Conservation (phyloP, 2,797 vertebrate species). For the Glyptemys insculpta region DNA sequence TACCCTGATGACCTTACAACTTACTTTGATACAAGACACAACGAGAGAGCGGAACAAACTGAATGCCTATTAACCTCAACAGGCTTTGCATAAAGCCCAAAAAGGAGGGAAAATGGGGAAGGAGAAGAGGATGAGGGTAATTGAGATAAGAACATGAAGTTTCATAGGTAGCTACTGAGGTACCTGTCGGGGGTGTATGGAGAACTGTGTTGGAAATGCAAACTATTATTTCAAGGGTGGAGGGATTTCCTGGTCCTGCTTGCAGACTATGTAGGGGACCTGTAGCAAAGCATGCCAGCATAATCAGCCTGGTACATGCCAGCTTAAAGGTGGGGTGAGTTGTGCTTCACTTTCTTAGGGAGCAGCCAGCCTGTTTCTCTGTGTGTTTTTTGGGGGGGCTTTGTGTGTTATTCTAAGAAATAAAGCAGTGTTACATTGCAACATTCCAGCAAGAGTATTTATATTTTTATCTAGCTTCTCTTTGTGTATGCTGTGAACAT, state of each 20-base stretch:
- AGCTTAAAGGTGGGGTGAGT: neutral
- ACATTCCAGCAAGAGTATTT: neutral
- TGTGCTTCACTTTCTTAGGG: neutral
- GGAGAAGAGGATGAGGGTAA: neutral
- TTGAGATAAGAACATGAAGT: neutral
- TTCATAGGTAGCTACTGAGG: neutral
- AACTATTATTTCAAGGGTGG: neutral
- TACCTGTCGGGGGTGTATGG: neutral
- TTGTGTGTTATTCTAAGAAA: neutral
- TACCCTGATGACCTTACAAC: neutral
- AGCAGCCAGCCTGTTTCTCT: neutral
- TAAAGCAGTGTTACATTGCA: neutral
- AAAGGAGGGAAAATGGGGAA: neutral
- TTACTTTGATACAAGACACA: neutral
- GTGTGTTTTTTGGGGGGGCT: neutral
- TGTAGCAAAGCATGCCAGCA: neutral
- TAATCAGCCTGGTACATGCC: neutral
- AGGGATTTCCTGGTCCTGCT: neutral
- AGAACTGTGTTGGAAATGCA: neutral
- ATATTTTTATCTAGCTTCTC: neutral
- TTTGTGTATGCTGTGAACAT: neutral
- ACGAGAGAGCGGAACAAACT: neutral
- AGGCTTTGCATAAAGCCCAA: neutral
- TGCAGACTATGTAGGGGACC: neutral
- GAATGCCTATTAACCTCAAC: neutral